Evolutionary conservation across 2,888 invertebrate genomes (phyloP).

Genomic region (Sarcophaga caerulescens): DNA sequence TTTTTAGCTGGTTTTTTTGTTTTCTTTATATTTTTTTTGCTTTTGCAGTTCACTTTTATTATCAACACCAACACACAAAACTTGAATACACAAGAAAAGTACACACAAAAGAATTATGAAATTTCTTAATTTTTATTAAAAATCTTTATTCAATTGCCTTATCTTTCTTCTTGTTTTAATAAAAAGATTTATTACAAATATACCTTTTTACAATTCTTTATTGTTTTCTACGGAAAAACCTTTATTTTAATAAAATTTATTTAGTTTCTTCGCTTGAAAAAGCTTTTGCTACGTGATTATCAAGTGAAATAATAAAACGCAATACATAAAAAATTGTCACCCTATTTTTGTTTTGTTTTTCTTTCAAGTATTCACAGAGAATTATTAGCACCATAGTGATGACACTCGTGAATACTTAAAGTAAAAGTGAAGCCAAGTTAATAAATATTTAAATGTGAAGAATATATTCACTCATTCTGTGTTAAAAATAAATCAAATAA

Average conservation of each 20-base stretch:
- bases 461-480: too few relatives aligned
- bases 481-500: too few relatives aligned
- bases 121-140: background rate
- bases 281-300: slow-evolving; percentile 40
- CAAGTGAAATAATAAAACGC: slow-evolving; percentile 49
- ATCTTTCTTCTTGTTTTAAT: background rate
- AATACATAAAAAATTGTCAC: slow-evolving; percentile 51
- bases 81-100: slow-evolving; percentile 58
- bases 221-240: background rate
- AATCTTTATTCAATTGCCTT: background rate
- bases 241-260: background rate
- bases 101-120: slow-evolving; percentile 39
- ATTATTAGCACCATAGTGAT: background rate
- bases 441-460: too few relatives aligned
- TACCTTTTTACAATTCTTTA: background rate
- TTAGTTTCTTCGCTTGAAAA: slow-evolving; percentile 1
- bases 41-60: slow-evolving; percentile 38
- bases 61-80: slow-evolving; percentile 38
- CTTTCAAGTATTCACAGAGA: slow-evolving; percentile 10
- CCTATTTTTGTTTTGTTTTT: slow-evolving; percentile 50
- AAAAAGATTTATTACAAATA: background rate
- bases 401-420: background rate
- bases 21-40: background rate
- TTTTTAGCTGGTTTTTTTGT: background rate
- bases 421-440: background rate